Conservation (phyloP, 2,888 invertebrate genomes). For the Steromphala cineraria region DNA sequence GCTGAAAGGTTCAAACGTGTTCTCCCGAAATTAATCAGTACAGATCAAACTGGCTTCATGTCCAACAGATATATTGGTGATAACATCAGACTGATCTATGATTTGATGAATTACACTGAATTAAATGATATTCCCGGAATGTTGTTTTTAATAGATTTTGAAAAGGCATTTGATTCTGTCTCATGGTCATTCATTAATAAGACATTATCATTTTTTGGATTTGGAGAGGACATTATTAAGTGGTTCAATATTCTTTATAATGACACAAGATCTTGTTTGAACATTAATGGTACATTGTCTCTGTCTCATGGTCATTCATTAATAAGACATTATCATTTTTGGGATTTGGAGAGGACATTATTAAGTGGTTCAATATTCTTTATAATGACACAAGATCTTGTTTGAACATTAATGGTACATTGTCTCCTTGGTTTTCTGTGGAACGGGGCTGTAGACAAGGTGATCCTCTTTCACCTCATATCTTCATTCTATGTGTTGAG, state of each 20-base stretch:
- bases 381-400: too few species aligned
- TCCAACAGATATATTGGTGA: conserved; percentile 17
- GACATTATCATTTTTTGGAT: conserved; percentile 23
- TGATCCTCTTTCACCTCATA: neutral
- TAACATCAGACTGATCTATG: conserved; percentile 31
- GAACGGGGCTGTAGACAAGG: neutral
- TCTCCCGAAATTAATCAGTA: conserved; percentile 1
- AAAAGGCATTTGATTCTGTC: conserved; percentile 32
- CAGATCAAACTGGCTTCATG: conserved; percentile 27
- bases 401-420: too few species aligned
- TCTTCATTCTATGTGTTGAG: neutral
- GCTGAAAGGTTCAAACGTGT: conserved; percentile 25
- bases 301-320: too few species aligned
- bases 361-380: too few species aligned
- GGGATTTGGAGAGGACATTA: too few species aligned
- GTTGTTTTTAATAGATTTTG: conserved; percentile 30
- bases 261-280: neutral
- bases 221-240: conserved; percentile 24
- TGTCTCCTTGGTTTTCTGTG: neutral
- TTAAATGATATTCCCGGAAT: conserved; percentile 22
- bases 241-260: conserved; percentile 27
- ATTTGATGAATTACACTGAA: conserved; percentile 28
- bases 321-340: too few species aligned
- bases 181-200: conserved; percentile 28
- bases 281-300: neutral